Evolutionary conservation across 1,140 invertebrate genomes (phyloP), one percentile per base, ranked within the genome.

Genomic region (Phortica variegata): DNA sequence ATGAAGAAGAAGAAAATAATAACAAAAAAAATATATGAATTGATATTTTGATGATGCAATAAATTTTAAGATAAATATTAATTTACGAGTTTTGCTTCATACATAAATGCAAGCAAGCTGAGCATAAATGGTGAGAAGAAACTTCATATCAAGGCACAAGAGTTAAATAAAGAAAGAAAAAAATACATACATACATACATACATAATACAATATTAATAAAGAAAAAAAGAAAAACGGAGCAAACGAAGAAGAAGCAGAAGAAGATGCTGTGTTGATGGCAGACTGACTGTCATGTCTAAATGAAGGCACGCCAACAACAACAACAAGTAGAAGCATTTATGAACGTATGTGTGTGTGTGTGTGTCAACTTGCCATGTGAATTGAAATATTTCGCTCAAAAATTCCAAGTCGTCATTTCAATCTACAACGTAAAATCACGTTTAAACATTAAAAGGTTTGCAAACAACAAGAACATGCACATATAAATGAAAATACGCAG

Each of bases 51-150:
- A 63, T 66, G 63, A 60, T 68, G 63, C 63, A 68, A 66, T 66
- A 68, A 66, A 66, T 68, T 66, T 45, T 52, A 43, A 66, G 63
- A 66, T 66, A 62, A 62, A 58, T 66, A 49, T 63, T 60, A 59
- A 68, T 66, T 66, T 66, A 68, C 63, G 56, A 66, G 50, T 44
- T 13, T n/a, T n/a, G n/a, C n/a, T n/a, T n/a, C n/a, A n/a, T n/a
- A 36, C 49, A 34, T 10, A 6, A 34, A 10, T 34, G 33, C 12
- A 34, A 15, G 12, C 33, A 6, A 18, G 47, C 33, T 7, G 33
- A 15, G 12, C 10, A 10, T 34, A 7, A 12, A 15, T 34, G 33
- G 4, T 34, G 33, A 5, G 33, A 5, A n/a, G 4, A n/a, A 34
- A 12, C 6, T 29, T 29, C 26, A 7, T 6, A 7, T 29, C 12